Base-by-base conservation (phyloP, 2,113 vertebrate genomes). In the Salvator merianae region DNA sequence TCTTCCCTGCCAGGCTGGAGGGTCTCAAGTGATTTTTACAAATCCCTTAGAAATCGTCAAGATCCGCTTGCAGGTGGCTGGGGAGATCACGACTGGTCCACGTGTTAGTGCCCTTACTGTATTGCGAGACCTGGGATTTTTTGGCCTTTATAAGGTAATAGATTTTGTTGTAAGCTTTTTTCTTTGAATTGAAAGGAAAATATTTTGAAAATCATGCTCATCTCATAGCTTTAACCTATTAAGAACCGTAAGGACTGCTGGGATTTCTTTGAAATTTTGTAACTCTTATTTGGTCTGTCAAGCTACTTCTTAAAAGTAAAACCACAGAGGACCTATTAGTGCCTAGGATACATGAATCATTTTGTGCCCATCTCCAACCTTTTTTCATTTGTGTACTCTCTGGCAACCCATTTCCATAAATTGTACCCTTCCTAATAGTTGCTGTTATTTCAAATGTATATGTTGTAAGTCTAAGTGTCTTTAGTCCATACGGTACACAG, bases 11-110 rank as follows among this genome's bases (percentile, higher is more conserved):
- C 91, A 99, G 99, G 99, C 98, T 70, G 99, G 99, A 91, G 98
- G 96, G 70, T 99, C 99, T 90, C 99, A 99, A 93, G 98, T 99
- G 76, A 98, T 99, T 88, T 99, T 99, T 91, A 99, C 98, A 88
- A 99, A 99, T 91, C 99, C 99, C 36, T 92, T 99, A 94, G 99
- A 99, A 94, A 98, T 98, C 16, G 97, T 98, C 87, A 98, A 98
- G 94, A 98, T 98, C 92, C 96, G 96, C 76, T 93, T 98, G 91
- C 97, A 98, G 85, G 98, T 98, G 91, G 97, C 97, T 70, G 97
- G 97, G 94, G 97, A 99, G 93, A 99, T 99, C 93, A 99, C 98
- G 84, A 99, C 98, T 0, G 98, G 98, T 36, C 98, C 98, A 65
- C 95, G 98, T 62, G 98, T 99, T 94, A 99, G 98, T 43, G 98